Evolutionary conservation across 2,797 vertebrate species (phyloP).

Genomic region (Hippocampus kuda): DNA sequence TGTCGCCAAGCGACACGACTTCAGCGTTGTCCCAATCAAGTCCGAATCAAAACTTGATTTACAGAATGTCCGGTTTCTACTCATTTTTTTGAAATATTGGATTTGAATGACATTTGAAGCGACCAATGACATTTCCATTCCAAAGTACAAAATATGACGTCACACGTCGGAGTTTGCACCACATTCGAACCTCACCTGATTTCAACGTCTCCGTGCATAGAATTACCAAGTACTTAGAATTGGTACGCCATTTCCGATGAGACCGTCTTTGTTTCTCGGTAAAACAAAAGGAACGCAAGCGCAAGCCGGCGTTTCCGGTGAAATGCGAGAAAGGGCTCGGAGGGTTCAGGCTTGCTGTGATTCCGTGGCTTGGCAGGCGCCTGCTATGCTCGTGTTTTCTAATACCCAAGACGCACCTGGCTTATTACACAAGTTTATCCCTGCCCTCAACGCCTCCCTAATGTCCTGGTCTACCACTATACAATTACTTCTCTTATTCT

Average conservation of each 20-base stretch:
- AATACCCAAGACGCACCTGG: slow-evolving; percentile 55
- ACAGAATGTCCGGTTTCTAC: too few species aligned
- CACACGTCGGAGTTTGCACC: too few species aligned
- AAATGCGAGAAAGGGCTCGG: slow-evolving; percentile 28
- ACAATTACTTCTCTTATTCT: slow-evolving; percentile 20
- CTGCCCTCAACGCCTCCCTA: slow-evolving; percentile 51
- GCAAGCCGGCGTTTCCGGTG: slow-evolving; percentile 13
- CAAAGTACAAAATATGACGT: too few species aligned
- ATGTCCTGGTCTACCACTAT: slow-evolving; percentile 20
- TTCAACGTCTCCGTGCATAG: not conserved
- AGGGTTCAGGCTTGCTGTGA: slow-evolving; percentile 33
- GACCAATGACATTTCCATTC: too few species aligned
- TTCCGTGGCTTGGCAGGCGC: slow-evolving; percentile 42
- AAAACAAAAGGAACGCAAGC: not conserved
- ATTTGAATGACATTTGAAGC: too few species aligned
- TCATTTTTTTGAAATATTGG: too few species aligned
- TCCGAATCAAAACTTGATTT: too few species aligned
- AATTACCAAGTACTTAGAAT: not conserved
- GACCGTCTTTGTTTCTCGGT: not conserved
- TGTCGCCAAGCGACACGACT: too few species aligned
- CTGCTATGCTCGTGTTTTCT: slow-evolving; percentile 41
- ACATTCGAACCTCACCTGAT: not conserved
- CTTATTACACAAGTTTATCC: slow-evolving; percentile 56
- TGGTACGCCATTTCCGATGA: not conserved
- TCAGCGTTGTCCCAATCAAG: too few species aligned